A percentile compares a stretch with the other conserved stretches of the same genome.
phyloP scores from a whole-genome alignment of 1,140 invertebrate species.

The Cardiocondyla obscurior region DNA sequence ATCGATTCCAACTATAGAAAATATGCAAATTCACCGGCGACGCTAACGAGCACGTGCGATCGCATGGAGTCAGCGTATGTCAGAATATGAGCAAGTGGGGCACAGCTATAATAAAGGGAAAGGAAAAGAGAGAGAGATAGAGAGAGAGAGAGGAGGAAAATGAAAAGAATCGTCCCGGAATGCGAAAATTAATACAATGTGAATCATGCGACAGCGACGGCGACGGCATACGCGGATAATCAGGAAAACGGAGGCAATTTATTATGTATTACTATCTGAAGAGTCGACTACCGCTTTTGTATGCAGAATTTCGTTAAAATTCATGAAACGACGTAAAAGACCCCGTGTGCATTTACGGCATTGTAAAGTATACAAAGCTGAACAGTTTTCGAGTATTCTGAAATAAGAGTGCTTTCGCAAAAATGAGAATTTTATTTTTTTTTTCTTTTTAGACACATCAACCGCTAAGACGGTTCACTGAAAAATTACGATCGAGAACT shows the following conservation, averaged over 20 bases:
- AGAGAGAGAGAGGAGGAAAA: background rate
- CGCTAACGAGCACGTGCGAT: conserved; percentile 42
- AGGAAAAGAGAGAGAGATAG: too few species aligned
- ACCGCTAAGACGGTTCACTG: background rate
- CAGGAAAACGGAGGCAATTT: background rate
- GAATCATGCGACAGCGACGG: background rate
- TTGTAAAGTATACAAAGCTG: background rate
- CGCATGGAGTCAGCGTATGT: conserved; percentile 21
- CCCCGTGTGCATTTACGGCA: background rate
- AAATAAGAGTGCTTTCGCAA: background rate
- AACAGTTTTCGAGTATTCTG: background rate
- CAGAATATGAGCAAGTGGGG: conserved; percentile 32
- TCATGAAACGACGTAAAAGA: background rate
- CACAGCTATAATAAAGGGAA: background rate
- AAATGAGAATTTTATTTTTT: background rate
- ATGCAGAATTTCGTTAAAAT: conserved; percentile 3
- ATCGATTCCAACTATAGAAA: conserved; percentile 46
- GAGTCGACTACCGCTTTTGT: background rate
- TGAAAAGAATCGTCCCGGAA: background rate
- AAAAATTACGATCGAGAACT: background rate
- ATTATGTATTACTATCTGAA: background rate
- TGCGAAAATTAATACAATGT: conserved; percentile 31
- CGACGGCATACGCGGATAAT: conserved; percentile 9
- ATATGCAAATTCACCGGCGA: conserved; percentile 42
- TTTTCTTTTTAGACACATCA: background rate